A percentile compares a stretch with the other conserved stretches of the same genome.
Conservation (phyloP, 2,113 vertebrate species). For the Thalassarche chlororhynchos region DNA sequence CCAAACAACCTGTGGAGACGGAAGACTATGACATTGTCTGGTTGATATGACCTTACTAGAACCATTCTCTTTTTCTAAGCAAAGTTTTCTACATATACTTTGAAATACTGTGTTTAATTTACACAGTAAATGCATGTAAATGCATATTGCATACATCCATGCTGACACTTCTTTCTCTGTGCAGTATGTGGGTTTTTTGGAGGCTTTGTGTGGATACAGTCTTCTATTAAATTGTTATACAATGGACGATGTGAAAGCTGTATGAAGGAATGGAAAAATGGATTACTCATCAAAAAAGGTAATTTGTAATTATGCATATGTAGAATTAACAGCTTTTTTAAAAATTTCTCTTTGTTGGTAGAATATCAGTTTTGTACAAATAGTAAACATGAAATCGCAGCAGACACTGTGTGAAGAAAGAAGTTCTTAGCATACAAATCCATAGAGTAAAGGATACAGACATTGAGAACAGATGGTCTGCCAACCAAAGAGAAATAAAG, state of each 20-base stretch:
- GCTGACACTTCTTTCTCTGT: not conserved
- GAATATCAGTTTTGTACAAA: not conserved
- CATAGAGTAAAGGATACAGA: not conserved
- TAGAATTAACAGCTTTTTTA: not conserved
- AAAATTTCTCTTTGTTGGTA: not conserved
- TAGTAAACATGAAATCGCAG: slow-evolving; percentile 5
- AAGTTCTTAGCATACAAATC: not conserved
- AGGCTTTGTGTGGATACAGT: not conserved
- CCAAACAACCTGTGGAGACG: not conserved
- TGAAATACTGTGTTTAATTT: not conserved
- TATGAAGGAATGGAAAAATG: not conserved
- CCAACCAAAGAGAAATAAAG: not conserved
- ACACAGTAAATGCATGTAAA: not conserved
- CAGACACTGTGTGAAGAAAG: not conserved
- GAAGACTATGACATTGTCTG: not conserved
- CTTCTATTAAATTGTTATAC: not conserved
- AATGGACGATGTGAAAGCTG: not conserved
- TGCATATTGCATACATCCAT: not conserved
- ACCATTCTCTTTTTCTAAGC: not conserved
- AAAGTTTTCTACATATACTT: not conserved
- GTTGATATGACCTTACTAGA: not conserved
- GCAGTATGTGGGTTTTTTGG: fast-evolving
- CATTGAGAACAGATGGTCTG: slow-evolving; percentile 22
- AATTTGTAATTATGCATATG: not conserved
- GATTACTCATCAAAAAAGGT: not conserved